phyloP scores from a whole-genome alignment of 2,888 invertebrate species.

The Theretra japonica region DNA sequence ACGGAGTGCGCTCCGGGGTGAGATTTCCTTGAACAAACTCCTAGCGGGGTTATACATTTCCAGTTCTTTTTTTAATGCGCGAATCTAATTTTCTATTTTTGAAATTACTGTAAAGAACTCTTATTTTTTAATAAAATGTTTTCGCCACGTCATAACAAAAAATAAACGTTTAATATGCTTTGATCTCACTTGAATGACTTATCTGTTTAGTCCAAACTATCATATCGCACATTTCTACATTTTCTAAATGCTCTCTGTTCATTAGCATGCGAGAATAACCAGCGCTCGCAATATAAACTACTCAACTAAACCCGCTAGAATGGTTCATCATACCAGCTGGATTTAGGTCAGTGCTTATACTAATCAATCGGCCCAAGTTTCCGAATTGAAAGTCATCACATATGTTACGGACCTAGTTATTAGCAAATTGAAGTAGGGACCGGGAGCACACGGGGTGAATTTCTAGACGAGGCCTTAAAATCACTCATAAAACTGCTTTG shows the following conservation, averaged over 20 bases:
- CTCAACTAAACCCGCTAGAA: conserved; percentile 1
- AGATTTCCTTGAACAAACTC: too few relatives aligned
- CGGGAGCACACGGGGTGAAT: background rate
- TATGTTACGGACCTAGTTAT: background rate
- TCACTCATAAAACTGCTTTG: background rate
- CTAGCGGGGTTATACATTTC: too few relatives aligned
- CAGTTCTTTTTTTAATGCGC: too few relatives aligned
- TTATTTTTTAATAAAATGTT: too few relatives aligned
- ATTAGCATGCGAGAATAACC: background rate
- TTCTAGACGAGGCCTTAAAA: background rate
- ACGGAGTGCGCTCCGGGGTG: too few relatives aligned
- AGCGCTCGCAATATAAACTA: background rate
- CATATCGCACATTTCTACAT: too few relatives aligned
- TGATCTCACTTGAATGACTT: too few relatives aligned
- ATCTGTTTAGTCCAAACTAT: too few relatives aligned
- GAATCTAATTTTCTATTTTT: too few relatives aligned
- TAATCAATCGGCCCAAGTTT: conserved; percentile 20
- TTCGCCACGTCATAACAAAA: too few relatives aligned
- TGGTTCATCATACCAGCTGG: background rate
- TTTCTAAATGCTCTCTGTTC: background rate
- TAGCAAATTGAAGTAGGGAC: background rate
- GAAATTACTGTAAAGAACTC: too few relatives aligned
- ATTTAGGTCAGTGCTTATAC: background rate
- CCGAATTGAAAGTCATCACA: conserved; percentile 17
- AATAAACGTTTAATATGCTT: too few relatives aligned